Evolutionary conservation across 2,113 vertebrate species (phyloP).

Genomic region (Corythornis madagascariensis): DNA sequence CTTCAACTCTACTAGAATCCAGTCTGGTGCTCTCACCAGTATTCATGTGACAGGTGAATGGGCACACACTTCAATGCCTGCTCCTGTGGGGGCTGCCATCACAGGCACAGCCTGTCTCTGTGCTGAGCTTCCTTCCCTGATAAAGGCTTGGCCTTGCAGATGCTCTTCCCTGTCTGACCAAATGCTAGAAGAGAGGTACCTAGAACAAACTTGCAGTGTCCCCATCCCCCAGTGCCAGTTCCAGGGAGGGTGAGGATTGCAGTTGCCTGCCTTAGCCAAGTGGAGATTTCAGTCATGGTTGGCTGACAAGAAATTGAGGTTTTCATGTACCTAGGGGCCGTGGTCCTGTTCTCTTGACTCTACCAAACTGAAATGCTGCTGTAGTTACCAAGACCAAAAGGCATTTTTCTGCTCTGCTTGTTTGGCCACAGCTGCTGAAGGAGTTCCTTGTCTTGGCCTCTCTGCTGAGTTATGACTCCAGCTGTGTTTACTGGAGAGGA

Average conservation of each 20-base stretch:
- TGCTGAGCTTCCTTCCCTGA: too few species aligned
- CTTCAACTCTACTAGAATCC: too few species aligned
- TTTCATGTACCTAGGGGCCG: slow-evolving; percentile 27
- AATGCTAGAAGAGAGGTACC: background rate
- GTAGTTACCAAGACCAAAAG: background rate
- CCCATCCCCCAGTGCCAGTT: accelerated
- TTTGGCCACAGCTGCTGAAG: background rate
- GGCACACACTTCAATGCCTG: too few species aligned
- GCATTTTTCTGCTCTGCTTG: slow-evolving; percentile 24
- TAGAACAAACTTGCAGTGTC: background rate
- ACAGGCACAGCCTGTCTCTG: too few species aligned
- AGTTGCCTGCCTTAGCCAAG: background rate
- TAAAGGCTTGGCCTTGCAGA: background rate
- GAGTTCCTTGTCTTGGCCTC: background rate
- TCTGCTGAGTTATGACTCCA: background rate
- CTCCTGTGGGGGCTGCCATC: too few species aligned
- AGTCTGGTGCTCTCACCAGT: too few species aligned
- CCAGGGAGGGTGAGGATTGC: accelerated
- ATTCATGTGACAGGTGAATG: too few species aligned
- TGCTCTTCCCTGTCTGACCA: background rate
- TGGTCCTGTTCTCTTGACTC: background rate
- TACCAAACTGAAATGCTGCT: background rate
- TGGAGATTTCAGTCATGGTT: background rate
- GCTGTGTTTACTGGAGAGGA: background rate
- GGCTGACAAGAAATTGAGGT: slow-evolving; percentile 37